Conservation (phyloP, 2,888 invertebrate genomes). For the Caenorhabditis japonica region DNA sequence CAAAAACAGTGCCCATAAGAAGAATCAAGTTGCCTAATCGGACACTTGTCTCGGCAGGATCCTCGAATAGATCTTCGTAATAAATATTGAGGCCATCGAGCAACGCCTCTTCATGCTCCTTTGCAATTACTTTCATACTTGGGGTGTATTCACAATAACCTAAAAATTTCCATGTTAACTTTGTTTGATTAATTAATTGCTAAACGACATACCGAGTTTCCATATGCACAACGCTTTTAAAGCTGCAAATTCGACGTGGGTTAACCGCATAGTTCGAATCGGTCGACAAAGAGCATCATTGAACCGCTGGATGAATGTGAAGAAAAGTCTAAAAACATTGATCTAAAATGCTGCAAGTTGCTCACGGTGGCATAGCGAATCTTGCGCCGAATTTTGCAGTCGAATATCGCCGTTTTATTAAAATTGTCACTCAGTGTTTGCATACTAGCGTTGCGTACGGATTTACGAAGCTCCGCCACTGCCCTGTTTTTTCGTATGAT, state of each 20-base stretch:
- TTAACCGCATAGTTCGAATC: slow-evolving; percentile 38
- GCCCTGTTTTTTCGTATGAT: no score
- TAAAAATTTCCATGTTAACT: no score
- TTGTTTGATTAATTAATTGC: no score
- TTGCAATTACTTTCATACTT: slow-evolving; percentile 49
- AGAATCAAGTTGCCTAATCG: slow-evolving; percentile 56
- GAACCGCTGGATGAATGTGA: slow-evolving; percentile 42
- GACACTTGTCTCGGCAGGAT: slow-evolving; percentile 28
- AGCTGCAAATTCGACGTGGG: slow-evolving; percentile 61
- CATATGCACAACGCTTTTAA: slow-evolving; percentile 61
- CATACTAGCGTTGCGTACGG: no score
- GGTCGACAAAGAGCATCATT: slow-evolving; percentile 51
- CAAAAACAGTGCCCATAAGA: slow-evolving; percentile 60
- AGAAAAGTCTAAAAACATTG: slow-evolving; percentile 45
- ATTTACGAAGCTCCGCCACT: no score
- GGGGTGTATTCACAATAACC: slow-evolving; percentile 59
- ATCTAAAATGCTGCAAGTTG: no score
- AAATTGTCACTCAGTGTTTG: no score
- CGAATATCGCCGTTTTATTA: no score
- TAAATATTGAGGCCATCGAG: slow-evolving; percentile 48
- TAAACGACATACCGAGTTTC: slow-evolving; percentile 61
- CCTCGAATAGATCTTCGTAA: slow-evolving; percentile 45
- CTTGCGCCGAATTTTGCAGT: no score
- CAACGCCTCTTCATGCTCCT: slow-evolving; percentile 53
- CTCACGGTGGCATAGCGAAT: no score